Evolutionary conservation across 2,888 invertebrate species (phyloP).

Genomic region (Caradrina clavipalpis): DNA sequence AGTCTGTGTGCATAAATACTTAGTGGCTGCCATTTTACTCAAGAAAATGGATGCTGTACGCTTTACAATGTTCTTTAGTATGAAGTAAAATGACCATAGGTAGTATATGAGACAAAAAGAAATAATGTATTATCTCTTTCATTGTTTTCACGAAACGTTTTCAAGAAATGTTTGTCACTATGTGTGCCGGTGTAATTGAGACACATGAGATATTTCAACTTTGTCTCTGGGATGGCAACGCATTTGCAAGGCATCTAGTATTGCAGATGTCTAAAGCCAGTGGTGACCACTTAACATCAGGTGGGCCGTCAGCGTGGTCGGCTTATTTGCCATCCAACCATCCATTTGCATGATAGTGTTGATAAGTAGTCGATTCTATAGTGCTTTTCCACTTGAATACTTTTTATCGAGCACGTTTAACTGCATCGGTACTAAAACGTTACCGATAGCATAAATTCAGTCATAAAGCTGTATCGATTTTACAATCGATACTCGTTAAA

Average conservation of each 20-base stretch:
- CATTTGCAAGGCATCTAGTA: no score
- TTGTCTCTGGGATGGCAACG: no score
- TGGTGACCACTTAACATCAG: no score
- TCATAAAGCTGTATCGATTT: constrained; percentile 37
- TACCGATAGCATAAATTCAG: constrained; percentile 33
- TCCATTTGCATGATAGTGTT: constrained; percentile 1
- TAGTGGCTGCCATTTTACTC: constrained; percentile 23
- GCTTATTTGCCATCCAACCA: no score
- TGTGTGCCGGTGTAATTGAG: no score
- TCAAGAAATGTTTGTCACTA: constrained; percentile 1
- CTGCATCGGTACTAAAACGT: constrained; percentile 30
- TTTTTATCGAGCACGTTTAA: constrained; percentile 24
- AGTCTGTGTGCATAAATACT: constrained; percentile 47
- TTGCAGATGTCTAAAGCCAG: no score
- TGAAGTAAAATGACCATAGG: constrained; percentile 13
- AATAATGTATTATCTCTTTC: constrained; percentile 12
- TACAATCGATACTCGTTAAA: constrained; percentile 33
- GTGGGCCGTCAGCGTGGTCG: no score
- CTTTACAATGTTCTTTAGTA: constrained; percentile 31
- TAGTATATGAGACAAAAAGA: background rate
- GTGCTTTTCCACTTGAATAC: constrained; percentile 6
- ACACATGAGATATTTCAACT: no score
- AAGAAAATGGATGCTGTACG: constrained; percentile 26
- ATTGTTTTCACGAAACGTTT: constrained; percentile 8
- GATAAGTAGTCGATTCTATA: constrained; percentile 13